phyloP scores from a whole-genome alignment of 2,113 vertebrate species.

The Recurvirostra avosetta region DNA sequence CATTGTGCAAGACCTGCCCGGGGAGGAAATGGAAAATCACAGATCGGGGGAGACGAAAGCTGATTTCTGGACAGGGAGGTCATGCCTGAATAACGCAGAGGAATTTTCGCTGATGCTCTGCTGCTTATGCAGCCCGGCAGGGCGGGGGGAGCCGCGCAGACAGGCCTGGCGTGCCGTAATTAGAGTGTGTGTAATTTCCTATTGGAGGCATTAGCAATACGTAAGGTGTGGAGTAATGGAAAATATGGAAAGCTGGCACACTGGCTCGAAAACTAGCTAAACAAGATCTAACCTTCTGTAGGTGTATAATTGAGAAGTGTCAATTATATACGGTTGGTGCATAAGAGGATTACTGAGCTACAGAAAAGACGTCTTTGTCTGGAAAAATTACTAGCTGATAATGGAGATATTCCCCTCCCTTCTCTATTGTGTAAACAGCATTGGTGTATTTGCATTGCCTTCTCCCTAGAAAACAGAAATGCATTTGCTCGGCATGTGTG shows the following conservation, averaged over 20 bases:
- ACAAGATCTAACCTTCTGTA: not conserved
- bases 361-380: slow-evolving; percentile 20
- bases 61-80: not conserved
- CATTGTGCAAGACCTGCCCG: accelerated
- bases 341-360: not conserved
- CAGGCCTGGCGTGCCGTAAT: not conserved
- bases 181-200: not conserved
- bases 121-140: not conserved
- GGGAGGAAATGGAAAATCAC: not conserved
- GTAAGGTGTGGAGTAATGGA: not conserved
- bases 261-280: not conserved
- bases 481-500: accelerated
- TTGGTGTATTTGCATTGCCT: not conserved
- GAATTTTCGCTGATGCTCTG: not conserved
- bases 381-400: not conserved
- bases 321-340: not conserved
- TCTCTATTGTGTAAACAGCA: not conserved
- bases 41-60: accelerated
- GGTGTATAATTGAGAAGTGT: not conserved
- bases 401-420: not conserved
- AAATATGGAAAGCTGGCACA: slow-evolving; percentile 1
- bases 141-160: not conserved
- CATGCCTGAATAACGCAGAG: not conserved
- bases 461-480: not conserved
- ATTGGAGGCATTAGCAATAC: not conserved